These are phyloP conservation scores for Mimumesa dahlbomi DNA, from an alignment of 2,888 invertebrate species.

Conservation along the genomic window DNA sequence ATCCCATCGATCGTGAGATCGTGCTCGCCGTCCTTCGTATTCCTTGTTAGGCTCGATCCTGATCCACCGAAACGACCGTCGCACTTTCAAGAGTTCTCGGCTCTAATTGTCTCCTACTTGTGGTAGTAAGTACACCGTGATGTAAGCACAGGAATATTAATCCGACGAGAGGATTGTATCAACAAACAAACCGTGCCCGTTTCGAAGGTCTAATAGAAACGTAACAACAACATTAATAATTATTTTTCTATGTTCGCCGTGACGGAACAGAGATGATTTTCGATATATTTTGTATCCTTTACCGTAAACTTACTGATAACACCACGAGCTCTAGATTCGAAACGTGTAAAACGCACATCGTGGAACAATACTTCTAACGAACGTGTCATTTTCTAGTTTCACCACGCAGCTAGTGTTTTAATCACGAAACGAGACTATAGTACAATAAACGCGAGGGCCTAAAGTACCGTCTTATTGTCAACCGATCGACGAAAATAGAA, in stretches of 20 bases:
- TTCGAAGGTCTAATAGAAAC: constrained; percentile 15
- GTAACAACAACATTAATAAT: not conserved
- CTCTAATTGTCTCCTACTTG: constrained; percentile 9
- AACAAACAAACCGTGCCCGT: no score
- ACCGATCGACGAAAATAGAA: no score
- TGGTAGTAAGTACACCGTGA: not conserved
- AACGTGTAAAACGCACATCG: not conserved
- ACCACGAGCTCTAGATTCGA: not conserved
- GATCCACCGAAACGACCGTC: not conserved
- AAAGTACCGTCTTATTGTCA: no score
- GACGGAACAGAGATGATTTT: constrained; percentile 16
- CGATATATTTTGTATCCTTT: constrained; percentile 30
- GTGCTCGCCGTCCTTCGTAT: constrained; percentile 41
- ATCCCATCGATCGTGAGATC: constrained; percentile 27
- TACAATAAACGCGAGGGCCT: no score
- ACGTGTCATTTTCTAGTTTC: no score
- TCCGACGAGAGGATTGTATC: no score
- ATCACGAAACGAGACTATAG: no score
- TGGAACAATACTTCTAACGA: not conserved
- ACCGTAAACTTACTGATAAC: not conserved
- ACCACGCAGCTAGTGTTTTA: not conserved
- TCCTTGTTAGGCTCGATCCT: constrained; percentile 15
- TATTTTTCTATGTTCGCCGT: constrained; percentile 16
- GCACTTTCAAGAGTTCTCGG: not conserved
- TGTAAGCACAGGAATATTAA: not conserved